A percentile compares a stretch with the other conserved stretches of the same genome.
Conservation (phyloP, 2,113 vertebrate species). For the Tauraco erythrolophus region DNA sequence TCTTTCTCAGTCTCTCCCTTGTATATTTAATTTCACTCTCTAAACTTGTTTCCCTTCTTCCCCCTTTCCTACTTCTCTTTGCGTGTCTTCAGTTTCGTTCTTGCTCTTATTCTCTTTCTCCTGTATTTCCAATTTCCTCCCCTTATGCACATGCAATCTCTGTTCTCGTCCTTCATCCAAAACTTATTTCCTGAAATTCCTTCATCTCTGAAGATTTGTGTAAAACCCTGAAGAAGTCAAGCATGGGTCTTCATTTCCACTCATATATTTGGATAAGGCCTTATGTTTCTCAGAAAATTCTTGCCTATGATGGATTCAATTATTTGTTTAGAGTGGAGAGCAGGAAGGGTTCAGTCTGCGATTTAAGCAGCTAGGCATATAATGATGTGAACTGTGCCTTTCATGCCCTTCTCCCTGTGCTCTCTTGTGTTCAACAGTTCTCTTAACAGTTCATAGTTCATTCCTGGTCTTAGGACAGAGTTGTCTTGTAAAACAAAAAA, state of each 20-base stretch:
- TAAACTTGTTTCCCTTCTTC: background rate
- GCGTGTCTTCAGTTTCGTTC: rapidly evolving
- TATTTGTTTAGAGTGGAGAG: background rate
- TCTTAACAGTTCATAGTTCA: background rate
- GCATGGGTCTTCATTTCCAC: background rate
- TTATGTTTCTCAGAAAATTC: background rate
- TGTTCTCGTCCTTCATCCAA: background rate
- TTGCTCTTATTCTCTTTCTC: background rate
- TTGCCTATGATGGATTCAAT: background rate
- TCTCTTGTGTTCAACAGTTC: background rate
- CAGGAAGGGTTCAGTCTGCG: background rate
- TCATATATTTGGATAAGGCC: background rate
- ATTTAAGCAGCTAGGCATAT: background rate
- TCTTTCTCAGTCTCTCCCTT: background rate
- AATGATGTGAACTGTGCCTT: background rate
- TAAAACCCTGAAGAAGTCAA: background rate
- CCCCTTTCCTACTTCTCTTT: background rate
- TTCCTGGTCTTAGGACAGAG: background rate
- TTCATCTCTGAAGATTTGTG: background rate
- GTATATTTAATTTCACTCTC: background rate
- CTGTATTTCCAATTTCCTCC: background rate
- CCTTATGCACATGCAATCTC: background rate
- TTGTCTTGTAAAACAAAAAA: background rate
- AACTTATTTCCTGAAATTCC: background rate
- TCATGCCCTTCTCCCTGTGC: background rate